These are phyloP conservation scores for Vesta saturnalis DNA, from an alignment of 2,888 invertebrate genomes.

Conservation along the genomic window DNA sequence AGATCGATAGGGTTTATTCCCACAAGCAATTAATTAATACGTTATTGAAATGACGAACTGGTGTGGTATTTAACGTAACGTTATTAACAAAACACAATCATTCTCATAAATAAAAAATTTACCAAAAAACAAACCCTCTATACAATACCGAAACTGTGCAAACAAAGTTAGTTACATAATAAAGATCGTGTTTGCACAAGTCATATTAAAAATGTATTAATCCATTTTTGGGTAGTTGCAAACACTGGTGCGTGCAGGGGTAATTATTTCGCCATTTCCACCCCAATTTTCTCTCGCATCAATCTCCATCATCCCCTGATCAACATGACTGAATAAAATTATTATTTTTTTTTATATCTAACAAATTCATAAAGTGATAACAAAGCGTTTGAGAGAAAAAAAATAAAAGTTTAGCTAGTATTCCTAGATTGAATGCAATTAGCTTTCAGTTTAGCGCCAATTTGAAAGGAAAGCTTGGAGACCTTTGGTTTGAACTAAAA, in stretches of 20 bases:
- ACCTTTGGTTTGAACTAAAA: slow-evolving; percentile 44
- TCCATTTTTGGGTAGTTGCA: slow-evolving; percentile 61
- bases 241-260: slow-evolving; percentile 57
- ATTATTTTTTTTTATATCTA: slow-evolving; percentile 15
- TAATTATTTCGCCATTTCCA: slow-evolving; percentile 63
- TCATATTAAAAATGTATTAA: slow-evolving; percentile 63
- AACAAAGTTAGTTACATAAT: slow-evolving; percentile 54
- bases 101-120: slow-evolving; percentile 34
- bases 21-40: slow-evolving; percentile 23
- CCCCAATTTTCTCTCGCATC: slow-evolving; percentile 55
- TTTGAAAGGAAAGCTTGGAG: slow-evolving; percentile 34
- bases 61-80: slow-evolving; percentile 25
- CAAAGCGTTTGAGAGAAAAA: background rate
- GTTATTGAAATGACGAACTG: slow-evolving; percentile 14
- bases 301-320: slow-evolving; percentile 63
- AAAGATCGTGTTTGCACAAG: slow-evolving; percentile 60
- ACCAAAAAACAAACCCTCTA: slow-evolving; percentile 39
- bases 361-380: slow-evolving; percentile 3
- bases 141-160: slow-evolving; percentile 54
- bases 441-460: slow-evolving; percentile 32
- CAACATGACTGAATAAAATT: slow-evolving; percentile 46
- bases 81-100: slow-evolving; percentile 35
- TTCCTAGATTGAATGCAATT: slow-evolving; percentile 21
- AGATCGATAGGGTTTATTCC: background rate
- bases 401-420: background rate